Conservation (phyloP, 2,797 vertebrate genomes). For the Sciurus vulgaris region DNA sequence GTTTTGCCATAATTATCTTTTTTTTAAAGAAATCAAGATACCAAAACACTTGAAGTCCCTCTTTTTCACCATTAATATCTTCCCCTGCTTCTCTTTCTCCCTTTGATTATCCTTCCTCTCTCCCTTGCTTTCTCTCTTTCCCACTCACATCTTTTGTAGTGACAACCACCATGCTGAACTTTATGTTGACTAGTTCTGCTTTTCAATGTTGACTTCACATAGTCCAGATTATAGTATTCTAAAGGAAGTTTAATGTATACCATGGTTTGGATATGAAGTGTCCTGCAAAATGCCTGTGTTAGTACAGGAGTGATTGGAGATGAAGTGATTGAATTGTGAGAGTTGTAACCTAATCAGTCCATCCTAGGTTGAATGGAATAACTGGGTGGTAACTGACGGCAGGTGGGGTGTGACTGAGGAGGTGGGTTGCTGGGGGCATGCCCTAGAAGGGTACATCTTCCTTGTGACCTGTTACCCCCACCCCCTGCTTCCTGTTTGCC, state of each 20-base stretch:
- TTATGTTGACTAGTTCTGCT: not conserved
- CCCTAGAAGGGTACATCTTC: no score
- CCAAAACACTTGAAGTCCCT: not conserved
- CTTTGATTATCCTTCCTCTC: not conserved
- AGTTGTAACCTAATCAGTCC: no score
- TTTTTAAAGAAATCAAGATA: constrained; percentile 22
- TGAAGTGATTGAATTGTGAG: no score
- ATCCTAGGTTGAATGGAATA: no score
- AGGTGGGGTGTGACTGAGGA: no score
- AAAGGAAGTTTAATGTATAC: not conserved
- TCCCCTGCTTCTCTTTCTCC: not conserved
- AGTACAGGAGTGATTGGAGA: no score
- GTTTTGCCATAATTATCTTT: not conserved
- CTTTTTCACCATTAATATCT: not conserved
- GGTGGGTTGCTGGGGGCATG: no score
- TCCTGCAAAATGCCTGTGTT: no score
- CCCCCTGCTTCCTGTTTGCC: no score
- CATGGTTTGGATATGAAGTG: no score
- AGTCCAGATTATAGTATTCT: not conserved
- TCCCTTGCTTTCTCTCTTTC: not conserved
- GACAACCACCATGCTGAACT: not conserved
- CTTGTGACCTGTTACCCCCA: no score
- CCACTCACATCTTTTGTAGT: not conserved
- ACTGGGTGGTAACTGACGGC: no score
- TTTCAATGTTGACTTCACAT: not conserved